phyloP scores from a whole-genome alignment of 2,797 vertebrate genomes.

The Vespertilio murinus region DNA sequence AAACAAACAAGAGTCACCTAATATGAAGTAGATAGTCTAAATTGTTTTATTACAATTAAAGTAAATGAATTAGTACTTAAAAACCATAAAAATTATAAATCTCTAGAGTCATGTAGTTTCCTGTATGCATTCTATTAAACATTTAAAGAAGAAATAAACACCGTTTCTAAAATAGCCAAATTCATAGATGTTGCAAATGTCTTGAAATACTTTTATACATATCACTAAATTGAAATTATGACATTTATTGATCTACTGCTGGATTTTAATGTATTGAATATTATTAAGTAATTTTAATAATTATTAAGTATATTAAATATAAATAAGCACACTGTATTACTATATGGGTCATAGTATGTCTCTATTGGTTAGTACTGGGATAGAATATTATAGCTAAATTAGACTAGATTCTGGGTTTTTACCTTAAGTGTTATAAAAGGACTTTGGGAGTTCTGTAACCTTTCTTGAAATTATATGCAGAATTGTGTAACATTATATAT shows the following conservation, averaged over 20 bases:
- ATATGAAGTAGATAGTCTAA: not conserved
- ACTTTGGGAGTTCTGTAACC: not conserved
- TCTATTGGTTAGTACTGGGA: not conserved
- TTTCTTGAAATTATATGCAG: not conserved
- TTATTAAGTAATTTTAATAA: not conserved
- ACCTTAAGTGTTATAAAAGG: not conserved
- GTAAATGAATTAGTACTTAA: not conserved
- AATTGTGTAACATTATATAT: not conserved
- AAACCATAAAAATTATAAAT: not conserved
- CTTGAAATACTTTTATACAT: not conserved
- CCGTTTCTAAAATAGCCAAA: not conserved
- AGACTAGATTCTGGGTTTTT: not conserved
- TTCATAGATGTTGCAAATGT: not conserved
- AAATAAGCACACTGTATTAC: not conserved
- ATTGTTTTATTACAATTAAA: not conserved
- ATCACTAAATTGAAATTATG: not conserved
- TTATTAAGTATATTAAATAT: not conserved
- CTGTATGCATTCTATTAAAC: not conserved
- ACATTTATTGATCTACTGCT: not conserved
- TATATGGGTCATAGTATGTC: not conserved
- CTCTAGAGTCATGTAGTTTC: not conserved
- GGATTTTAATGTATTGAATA: not conserved
- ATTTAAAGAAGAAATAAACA: not conserved
- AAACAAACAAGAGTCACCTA: not conserved
- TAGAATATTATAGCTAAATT: slow-evolving; percentile 31